phyloP scores from a whole-genome alignment of 2,888 invertebrate species.

The Girardia tigrina region DNA sequence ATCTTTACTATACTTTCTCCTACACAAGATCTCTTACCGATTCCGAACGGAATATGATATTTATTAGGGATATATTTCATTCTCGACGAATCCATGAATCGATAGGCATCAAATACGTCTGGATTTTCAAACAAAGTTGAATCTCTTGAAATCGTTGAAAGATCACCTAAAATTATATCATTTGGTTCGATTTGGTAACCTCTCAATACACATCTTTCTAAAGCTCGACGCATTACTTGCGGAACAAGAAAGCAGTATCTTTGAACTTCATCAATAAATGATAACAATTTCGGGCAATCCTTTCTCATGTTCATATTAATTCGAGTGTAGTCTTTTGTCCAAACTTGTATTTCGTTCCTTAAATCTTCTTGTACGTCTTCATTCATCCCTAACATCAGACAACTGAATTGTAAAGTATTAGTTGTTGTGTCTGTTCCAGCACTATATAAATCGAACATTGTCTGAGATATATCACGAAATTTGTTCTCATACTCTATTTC shows the following conservation, averaged over 20 bases:
- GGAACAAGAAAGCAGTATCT: conserved; percentile 35
- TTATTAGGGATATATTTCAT: conserved; percentile 25
- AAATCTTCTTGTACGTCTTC: conserved; percentile 31
- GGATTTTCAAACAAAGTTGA: conserved; percentile 33
- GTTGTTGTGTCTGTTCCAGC: conserved; percentile 34
- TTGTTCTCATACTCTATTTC: not conserved
- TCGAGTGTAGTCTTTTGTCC: not conserved
- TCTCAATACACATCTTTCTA: not conserved
- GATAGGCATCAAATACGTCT: conserved; percentile 32
- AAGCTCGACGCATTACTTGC: not conserved
- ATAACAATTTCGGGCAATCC: conserved; percentile 32
- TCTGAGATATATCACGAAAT: not conserved
- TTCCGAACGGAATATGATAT: conserved; percentile 33
- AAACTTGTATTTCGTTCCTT: conserved; percentile 34
- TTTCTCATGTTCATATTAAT: conserved; percentile 27
- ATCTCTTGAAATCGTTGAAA: conserved; percentile 29
- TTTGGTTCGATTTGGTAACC: conserved; percentile 16
- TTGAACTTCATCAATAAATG: conserved; percentile 35
- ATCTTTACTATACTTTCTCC: conserved; percentile 34
- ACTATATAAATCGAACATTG: conserved; percentile 29
- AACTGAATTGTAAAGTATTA: conserved; percentile 28
- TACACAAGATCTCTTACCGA: conserved; percentile 34
- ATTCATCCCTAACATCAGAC: conserved; percentile 18
- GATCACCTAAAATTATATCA: conserved; percentile 20
- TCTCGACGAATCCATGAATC: conserved; percentile 29